These are phyloP conservation scores for Marronus borbonicus DNA, from an alignment of 2,888 invertebrate species.

Conservation along the genomic window DNA sequence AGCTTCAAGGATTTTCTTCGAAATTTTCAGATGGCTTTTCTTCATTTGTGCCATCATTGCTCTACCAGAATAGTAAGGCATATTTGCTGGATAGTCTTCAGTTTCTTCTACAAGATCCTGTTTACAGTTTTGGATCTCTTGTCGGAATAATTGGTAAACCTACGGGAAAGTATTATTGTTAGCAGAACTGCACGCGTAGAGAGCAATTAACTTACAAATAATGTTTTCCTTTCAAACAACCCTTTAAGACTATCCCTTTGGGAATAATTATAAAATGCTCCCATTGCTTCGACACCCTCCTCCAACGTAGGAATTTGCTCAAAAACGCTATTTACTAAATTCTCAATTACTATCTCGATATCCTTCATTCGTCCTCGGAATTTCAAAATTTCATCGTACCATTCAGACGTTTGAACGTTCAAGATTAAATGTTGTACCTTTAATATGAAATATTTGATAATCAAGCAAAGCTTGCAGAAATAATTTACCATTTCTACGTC, in stretches of 20 bases:
- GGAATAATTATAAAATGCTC: constrained; percentile 84
- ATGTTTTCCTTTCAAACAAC: constrained; percentile 80
- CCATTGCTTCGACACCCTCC: constrained; percentile 85
- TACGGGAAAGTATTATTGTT: constrained; percentile 60
- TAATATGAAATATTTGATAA: neutral
- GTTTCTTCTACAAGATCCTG: constrained; percentile 78
- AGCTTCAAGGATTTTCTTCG: constrained; percentile 78
- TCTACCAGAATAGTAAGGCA: constrained; percentile 83
- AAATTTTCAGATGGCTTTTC: constrained; percentile 75
- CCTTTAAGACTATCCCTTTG: constrained; percentile 81
- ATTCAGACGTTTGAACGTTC: constrained; percentile 85
- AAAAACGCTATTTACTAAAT: constrained; percentile 85
- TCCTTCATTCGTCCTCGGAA: constrained; percentile 77
- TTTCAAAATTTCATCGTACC: constrained; percentile 83
- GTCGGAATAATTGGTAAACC: constrained; percentile 84
- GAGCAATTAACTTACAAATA: constrained; percentile 70
- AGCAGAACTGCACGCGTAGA: neutral
- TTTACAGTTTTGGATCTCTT: constrained; percentile 83
- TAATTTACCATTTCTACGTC: constrained; percentile 71
- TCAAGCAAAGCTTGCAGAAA: neutral
- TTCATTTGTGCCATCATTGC: constrained; percentile 80
- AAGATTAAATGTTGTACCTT: constrained; percentile 78
- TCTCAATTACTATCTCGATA: constrained; percentile 85
- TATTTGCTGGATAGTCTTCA: constrained; percentile 76
- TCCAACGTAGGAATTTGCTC: constrained; percentile 85